These are phyloP conservation scores for Opisthograptis luteolata DNA, from an alignment of 2,888 invertebrate species.

Conservation along the genomic window DNA sequence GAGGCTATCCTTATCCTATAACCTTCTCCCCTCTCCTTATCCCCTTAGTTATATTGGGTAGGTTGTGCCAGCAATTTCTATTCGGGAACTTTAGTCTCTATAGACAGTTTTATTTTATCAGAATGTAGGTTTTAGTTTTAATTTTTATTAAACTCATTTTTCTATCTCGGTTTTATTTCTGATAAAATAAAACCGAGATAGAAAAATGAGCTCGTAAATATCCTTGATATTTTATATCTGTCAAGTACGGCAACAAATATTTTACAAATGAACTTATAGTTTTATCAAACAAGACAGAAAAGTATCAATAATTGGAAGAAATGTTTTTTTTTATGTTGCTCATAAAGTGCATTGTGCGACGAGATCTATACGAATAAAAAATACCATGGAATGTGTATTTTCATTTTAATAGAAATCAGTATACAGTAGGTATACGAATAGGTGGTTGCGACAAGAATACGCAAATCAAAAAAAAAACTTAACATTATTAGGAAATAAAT, in stretches of 20 bases:
- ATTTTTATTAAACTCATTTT: neutral
- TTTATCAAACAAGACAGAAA: neutral
- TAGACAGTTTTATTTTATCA: constrained; percentile 1
- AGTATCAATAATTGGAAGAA: neutral
- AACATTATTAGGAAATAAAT: neutral
- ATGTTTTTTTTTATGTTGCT: constrained; percentile 19
- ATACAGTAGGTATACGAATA: constrained; percentile 20
- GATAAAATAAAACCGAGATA: no score
- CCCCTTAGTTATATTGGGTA: constrained; percentile 10
- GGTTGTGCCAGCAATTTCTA: no score
- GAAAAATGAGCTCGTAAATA: constrained; percentile 9
- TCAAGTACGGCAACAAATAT: neutral
- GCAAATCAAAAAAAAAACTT: neutral
- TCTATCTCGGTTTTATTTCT: no score
- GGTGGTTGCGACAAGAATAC: neutral
- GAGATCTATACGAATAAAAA: constrained; percentile 34
- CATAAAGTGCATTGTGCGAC: constrained; percentile 26
- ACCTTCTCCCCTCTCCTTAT: constrained; percentile 31
- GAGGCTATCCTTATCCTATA: constrained; percentile 37
- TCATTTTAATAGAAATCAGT: constrained; percentile 31
- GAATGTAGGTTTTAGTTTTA: neutral
- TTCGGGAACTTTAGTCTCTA: no score
- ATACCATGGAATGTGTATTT: constrained; percentile 28
- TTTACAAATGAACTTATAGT: neutral
- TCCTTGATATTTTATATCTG: neutral